Percentiles rank a stretch among this genome's conserved stretches.
Evolutionary conservation across 2,888 invertebrate genomes (phyloP).

Genomic region (Teleogryllus oceanicus): DNA sequence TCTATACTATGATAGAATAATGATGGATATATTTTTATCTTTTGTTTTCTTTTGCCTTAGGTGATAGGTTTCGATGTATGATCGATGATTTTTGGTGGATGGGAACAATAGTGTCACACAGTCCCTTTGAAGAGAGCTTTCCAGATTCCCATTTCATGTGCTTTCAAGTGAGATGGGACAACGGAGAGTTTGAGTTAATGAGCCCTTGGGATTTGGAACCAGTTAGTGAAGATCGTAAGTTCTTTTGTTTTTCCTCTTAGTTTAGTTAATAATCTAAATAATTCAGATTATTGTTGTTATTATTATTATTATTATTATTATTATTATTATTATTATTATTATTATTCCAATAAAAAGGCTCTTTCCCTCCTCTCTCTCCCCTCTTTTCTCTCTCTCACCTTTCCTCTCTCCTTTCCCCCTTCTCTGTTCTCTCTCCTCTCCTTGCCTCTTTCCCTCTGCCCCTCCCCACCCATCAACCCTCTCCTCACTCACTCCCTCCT

Average conservation of each 20-base stretch:
- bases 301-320: neutral
- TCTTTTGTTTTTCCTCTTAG: slow-evolving; percentile 21
- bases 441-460: too few relatives aligned
- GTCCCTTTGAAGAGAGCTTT: slow-evolving; percentile 58
- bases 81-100: slow-evolving; percentile 98
- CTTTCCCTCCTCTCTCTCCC: too few relatives aligned
- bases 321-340: neutral
- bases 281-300: neutral
- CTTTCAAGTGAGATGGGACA: slow-evolving; percentile 84
- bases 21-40: too few relatives aligned
- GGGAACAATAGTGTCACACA: slow-evolving; percentile 71
- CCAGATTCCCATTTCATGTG: slow-evolving; percentile 76
- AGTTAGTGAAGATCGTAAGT: slow-evolving; percentile 64
- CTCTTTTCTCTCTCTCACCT: too few relatives aligned
- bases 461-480: too few relatives aligned
- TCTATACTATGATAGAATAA: too few relatives aligned
- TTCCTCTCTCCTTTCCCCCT: too few relatives aligned
- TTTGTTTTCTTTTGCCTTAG: slow-evolving; percentile 39
- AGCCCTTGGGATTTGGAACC: slow-evolving; percentile 97
- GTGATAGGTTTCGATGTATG: slow-evolving; percentile 77
- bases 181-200: slow-evolving; percentile 84
- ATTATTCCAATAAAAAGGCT: neutral
- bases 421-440: too few relatives aligned
- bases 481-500: too few relatives aligned
- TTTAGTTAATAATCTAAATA: neutral